phyloP scores from a whole-genome alignment of 1,140 invertebrate genomes.

The Reticulitermes speratus region DNA sequence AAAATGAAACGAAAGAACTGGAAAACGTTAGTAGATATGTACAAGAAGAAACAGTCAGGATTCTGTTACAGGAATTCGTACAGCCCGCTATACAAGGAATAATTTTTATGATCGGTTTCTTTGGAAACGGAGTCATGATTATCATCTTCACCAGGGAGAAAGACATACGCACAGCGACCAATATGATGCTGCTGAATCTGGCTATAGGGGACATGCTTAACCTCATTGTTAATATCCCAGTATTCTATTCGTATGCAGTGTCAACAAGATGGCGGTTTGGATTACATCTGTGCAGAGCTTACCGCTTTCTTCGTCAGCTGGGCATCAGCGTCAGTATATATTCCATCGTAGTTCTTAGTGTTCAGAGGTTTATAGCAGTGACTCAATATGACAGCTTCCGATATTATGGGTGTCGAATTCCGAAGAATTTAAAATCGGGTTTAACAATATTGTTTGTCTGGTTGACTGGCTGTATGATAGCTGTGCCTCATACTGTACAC shows the following conservation, averaged over 20 bases:
- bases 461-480: background rate
- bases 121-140: conserved; percentile 87
- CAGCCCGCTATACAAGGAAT: conserved; percentile 84
- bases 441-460: background rate
- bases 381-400: background rate
- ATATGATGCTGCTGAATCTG: conserved; percentile 72
- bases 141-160: conserved; percentile 76
- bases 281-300: background rate
- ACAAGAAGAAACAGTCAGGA: background rate
- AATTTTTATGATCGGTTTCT: conserved; percentile 82
- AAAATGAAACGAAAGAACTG: no score
- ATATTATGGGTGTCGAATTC: background rate
- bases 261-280: background rate
- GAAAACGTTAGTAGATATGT: background rate
- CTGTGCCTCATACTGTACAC: background rate
- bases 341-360: background rate
- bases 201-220: conserved; percentile 59
- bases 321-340: background rate
- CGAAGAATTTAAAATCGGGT: background rate
- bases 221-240: conserved; percentile 85
- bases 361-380: background rate
- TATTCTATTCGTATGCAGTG: conserved; percentile 65
- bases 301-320: background rate
- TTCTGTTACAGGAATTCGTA: conserved; percentile 70
- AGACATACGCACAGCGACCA: conserved; percentile 84